Percentiles rank a stretch among this genome's conserved stretches.
Conservation (phyloP, 2,113 vertebrate species). For the Zapus hudsonius region DNA sequence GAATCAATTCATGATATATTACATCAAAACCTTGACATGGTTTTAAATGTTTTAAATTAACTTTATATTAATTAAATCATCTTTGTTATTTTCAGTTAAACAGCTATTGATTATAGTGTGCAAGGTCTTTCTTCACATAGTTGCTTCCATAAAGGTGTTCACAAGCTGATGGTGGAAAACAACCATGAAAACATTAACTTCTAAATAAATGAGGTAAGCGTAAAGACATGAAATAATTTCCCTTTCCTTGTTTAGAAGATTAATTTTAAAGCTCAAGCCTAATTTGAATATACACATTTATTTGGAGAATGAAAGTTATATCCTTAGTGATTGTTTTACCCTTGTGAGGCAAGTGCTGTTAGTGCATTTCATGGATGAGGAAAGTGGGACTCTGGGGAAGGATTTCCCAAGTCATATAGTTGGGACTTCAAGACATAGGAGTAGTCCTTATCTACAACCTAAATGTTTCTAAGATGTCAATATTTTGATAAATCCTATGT, state of each 20-base stretch:
- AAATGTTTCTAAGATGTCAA: not conserved
- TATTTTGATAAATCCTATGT: not conserved
- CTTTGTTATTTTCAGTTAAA: slow-evolving; percentile 43
- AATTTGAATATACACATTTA: not conserved
- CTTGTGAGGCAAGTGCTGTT: not conserved
- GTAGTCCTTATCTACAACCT: no score
- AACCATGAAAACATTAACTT: slow-evolving; percentile 7
- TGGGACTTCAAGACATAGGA: not conserved
- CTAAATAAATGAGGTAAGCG: not conserved
- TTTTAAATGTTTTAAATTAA: slow-evolving; percentile 30
- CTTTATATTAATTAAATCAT: not conserved
- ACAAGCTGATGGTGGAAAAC: not conserved
- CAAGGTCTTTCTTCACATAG: slow-evolving; percentile 7
- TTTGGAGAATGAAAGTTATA: not conserved
- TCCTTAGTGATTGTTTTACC: not conserved
- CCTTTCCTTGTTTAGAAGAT: not conserved
- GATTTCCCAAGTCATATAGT: not conserved
- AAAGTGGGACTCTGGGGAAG: not conserved
- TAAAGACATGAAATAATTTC: slow-evolving; percentile 15
- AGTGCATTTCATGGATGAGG: slow-evolving; percentile 36
- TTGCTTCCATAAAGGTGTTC: not conserved
- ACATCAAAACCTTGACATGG: not conserved
- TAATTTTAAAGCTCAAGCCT: not conserved
- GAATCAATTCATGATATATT: not conserved
- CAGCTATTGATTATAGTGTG: not conserved